These are phyloP conservation scores for Antheraea mylitta DNA, from an alignment of 1,140 invertebrate species.

Conservation along the genomic window DNA sequence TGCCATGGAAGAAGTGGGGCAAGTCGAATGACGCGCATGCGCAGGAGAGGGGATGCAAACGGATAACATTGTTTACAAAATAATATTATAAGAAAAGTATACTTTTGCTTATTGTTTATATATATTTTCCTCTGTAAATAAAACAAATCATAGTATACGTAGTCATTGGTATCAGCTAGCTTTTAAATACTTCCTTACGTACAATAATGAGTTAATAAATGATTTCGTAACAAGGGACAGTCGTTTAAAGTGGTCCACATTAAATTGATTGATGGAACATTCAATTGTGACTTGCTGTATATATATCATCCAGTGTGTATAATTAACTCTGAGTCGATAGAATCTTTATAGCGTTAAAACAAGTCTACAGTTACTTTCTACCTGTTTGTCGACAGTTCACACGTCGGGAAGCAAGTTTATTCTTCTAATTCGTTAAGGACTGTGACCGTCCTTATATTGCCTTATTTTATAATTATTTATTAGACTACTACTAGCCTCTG, in stretches of 20 bases:
- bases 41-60: too few relatives aligned
- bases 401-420: background rate
- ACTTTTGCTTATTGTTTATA: too few relatives aligned
- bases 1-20: too few relatives aligned
- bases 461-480: too few relatives aligned
- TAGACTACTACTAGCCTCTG: too few relatives aligned
- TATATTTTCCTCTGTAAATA: too few relatives aligned
- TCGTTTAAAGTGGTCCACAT: slow-evolving; percentile 28
- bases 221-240: slow-evolving; percentile 14
- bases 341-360: slow-evolving; percentile 5
- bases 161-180: too few relatives aligned
- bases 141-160: too few relatives aligned
- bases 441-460: background rate
- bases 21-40: too few relatives aligned
- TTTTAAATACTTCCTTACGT: background rate
- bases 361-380: background rate
- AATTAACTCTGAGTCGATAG: slow-evolving; percentile 6
- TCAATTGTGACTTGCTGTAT: slow-evolving; percentile 19
- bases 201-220: slow-evolving; percentile 17
- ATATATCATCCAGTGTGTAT: background rate
- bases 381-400: background rate
- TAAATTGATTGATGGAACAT: slow-evolving; percentile 25
- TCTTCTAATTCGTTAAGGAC: background rate
- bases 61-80: too few relatives aligned
- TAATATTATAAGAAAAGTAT: too few relatives aligned